Base-by-base conservation (phyloP, 2,113 vertebrate species). In the Lycocorax pyrrhopterus region DNA sequence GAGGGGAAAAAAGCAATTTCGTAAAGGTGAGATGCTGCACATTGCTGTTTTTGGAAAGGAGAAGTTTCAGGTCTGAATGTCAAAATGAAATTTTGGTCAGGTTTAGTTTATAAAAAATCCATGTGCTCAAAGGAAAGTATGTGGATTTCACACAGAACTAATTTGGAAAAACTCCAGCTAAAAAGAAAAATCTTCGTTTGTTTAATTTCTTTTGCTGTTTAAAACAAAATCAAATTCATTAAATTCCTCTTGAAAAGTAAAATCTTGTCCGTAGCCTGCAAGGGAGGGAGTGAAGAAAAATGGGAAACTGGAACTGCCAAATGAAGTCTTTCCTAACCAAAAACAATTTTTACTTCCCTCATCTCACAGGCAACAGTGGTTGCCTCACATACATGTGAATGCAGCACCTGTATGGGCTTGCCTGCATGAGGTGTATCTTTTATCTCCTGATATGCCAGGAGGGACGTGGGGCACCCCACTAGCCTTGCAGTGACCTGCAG, bases 11-110 rank as follows among this genome's bases (percentile, higher is more conserved):
- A 85, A 43, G 19, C 27, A 89, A 60, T 94, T 95, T 94, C 14
- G 41, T 79, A 85, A 68, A 82, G 56, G 37, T 93, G 71, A 90
- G 32, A 53, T 76, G 33, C 44, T 95, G 16, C 20, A 39, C 25
- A 20, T 0, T 67, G 62, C 89, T 53, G 41, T 85, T 91, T 93
- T 44, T 56, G 35, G 39, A 81, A 94, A 81, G 32, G 30, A 89
- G 22, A 82, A 22, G 9, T 60, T 91, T 63, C 13, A 16, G 10
- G 16, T 75, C 68, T 72, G 9, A 41, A 14, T 72, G 30, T 60
- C 44, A 79, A 89, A 84, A 75, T 46, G n/a, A 87, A 84, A 47
- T 89, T 87, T 78, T 55, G 39, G 17, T 68, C 35, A 64, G 39
- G 19, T 75, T 94, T 89, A 11, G 44, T 84, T 79, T 68, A 52